These are phyloP conservation scores for Pelmatolapia mariae DNA, from an alignment of 2,113 vertebrate species.

Conservation along the genomic window DNA sequence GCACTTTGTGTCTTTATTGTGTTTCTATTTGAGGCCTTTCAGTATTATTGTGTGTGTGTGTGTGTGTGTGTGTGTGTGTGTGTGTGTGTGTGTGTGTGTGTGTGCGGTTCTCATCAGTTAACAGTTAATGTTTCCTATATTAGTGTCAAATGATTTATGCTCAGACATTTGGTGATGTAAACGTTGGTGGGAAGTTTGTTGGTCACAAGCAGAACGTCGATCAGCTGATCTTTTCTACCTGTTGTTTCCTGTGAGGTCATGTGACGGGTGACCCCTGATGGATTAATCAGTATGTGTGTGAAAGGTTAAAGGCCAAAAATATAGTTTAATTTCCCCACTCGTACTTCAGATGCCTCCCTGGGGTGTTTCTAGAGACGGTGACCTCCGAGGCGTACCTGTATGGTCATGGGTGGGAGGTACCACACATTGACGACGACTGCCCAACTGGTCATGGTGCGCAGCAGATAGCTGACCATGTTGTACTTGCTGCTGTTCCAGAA, in stretches of 20 bases:
- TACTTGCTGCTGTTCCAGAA: slow-evolving; percentile 97
- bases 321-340: neutral
- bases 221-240: neutral
- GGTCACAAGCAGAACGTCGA: neutral
- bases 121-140: neutral
- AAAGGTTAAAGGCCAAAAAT: neutral
- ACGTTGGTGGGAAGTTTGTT: neutral
- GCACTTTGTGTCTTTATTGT: neutral
- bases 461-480: slow-evolving; percentile 88
- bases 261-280: neutral
- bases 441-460: slow-evolving; percentile 96
- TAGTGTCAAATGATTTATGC: neutral
- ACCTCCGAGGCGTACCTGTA: slow-evolving; percentile 63
- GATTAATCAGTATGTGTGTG: neutral
- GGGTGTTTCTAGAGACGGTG: neutral
- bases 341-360: neutral
- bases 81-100: no score
- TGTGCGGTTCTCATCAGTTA: neutral
- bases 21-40: neutral
- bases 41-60: neutral
- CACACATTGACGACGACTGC: slow-evolving; percentile 94
- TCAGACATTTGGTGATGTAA: neutral
- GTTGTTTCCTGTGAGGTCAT: neutral
- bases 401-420: slow-evolving; percentile 91
- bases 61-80: no score